phyloP scores from a whole-genome alignment of 2,797 vertebrate genomes.

The Limosa lapponica region DNA sequence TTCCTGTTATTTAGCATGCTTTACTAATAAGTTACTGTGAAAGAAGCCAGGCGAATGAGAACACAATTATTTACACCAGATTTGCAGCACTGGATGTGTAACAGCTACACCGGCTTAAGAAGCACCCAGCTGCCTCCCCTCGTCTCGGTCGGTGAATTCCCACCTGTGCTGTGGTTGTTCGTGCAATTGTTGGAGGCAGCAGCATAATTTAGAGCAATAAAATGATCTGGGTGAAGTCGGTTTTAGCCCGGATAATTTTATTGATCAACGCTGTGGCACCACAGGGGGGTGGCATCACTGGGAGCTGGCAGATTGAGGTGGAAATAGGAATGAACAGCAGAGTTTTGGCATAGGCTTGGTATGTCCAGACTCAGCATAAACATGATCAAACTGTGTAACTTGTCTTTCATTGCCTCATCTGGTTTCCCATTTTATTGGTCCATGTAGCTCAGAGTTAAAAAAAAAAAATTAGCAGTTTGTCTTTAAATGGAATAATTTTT shows the following conservation, averaged over 20 bases:
- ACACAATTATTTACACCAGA: constrained; percentile 2
- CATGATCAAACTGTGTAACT: neutral
- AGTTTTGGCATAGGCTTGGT: neutral
- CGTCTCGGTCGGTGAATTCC: neutral
- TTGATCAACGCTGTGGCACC: neutral
- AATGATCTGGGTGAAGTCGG: neutral
- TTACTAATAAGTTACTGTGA: neutral
- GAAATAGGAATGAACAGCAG: neutral
- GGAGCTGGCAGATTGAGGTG: neutral
- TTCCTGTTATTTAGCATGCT: neutral
- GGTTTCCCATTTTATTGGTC: neutral
- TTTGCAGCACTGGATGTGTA: neutral
- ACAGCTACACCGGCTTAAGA: neutral
- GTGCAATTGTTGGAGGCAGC: neutral
- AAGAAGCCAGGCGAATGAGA: neutral
- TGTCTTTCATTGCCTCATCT: neutral
- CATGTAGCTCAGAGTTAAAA: neutral
- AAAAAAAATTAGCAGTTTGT: neutral
- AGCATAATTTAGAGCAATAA: neutral
- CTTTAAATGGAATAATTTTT: neutral
- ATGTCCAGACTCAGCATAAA: neutral
- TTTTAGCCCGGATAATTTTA: neutral
- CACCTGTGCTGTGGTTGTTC: neutral
- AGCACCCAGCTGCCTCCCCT: neutral
- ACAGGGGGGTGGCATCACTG: neutral